Base-by-base conservation (phyloP, 2,113 vertebrate genomes). In the Equus przewalskii region DNA sequence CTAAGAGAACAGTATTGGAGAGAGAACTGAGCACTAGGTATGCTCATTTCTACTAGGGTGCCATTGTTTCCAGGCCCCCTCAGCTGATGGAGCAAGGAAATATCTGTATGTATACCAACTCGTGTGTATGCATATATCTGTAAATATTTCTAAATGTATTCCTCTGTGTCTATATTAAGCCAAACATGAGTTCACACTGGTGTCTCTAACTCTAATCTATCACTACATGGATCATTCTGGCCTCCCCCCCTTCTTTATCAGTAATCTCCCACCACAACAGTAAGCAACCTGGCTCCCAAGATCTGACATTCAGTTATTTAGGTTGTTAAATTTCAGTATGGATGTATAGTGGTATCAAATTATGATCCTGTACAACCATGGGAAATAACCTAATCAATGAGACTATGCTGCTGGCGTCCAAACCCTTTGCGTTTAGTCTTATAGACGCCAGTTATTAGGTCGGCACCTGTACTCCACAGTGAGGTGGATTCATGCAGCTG, bases 61-160 rank as follows among this genome's bases (percentile, higher is more conserved):
- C 22, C 14, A 3, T 7, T 10, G 1, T 51, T 78, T 84, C n/a
- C 36, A 41, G 26, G 51, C 14, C 46, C 76, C 49, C 54, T 56
- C 18, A 60, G 15, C 49, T 26, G 28, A 46, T 13, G 19, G 24
- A 72, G 26, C n/a, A n/a, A 44, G 11, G 54, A 54, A 46, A 44
- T 28, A 19, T 1, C 44, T 16, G n/a, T 33, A 0, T 24, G 10
- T 10, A 0, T 3, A 4, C 21, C 5, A 72, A 12, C 30, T 33
- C 21, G 0, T 13, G 4, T 18, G 0, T 21, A 6, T n/a, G 26
- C 1, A 1, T 6, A 1, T 16, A 3, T 8, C 62, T 12, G n/a
- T 18, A 69, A 49, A 46, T 69, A 51, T 26, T 69, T 64, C 87
- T 10, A n/a, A 33, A 44, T 7, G 24, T 12, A 14, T 22, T 14